Conservation (phyloP, 2,113 vertebrate genomes). For the Xenus cinereus region DNA sequence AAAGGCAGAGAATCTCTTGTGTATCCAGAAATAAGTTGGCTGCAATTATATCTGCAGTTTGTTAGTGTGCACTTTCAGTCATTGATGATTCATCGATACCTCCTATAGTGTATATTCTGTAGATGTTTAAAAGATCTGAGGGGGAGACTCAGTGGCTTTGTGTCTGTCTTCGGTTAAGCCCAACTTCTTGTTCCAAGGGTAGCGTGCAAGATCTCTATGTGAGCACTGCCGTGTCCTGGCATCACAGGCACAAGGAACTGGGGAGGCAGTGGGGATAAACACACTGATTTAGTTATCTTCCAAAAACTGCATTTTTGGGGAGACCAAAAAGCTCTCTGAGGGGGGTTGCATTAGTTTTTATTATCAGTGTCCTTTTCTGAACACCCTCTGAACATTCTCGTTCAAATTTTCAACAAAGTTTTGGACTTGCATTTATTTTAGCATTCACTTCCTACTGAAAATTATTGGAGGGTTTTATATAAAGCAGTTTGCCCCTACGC, state of each 20-base stretch:
- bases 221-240: not conserved
- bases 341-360: not conserved
- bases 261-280: not conserved
- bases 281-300: not conserved
- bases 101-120: not conserved
- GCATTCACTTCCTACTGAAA: not conserved
- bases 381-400: not conserved
- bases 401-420: not conserved
- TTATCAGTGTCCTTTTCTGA: not conserved
- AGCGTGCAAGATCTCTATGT: not conserved
- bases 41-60: not conserved
- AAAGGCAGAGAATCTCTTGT: conserved; percentile 12
- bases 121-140: not conserved
- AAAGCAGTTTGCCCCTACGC: not conserved
- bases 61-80: not conserved
- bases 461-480: not conserved
- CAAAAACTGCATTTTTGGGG: not conserved
- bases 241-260: not conserved
- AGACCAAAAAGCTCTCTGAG: not conserved
- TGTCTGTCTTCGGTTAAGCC: not conserved
- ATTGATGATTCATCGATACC: not conserved
- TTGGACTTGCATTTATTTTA: not conserved
- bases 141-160: not conserved
- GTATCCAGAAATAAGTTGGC: not conserved
- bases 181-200: not conserved